A percentile compares a stretch with the other conserved stretches of the same genome.
phyloP scores from a whole-genome alignment of 2,888 invertebrate species.

The Parapristionchus giblindavisi region DNA sequence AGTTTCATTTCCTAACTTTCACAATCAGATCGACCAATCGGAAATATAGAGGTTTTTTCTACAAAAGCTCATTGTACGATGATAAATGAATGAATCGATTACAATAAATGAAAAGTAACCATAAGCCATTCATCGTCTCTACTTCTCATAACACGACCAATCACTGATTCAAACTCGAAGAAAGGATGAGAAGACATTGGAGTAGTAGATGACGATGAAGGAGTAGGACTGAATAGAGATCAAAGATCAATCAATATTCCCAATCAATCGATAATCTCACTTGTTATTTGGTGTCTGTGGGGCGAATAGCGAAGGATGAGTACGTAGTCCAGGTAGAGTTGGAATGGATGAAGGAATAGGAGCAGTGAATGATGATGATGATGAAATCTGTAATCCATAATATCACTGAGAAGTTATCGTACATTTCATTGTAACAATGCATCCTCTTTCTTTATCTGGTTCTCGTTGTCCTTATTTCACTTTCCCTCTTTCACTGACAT shows the following conservation, averaged over 20 bases:
- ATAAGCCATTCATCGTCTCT: slow-evolving; percentile 15
- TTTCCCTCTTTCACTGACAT: too few species aligned
- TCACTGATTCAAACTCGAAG: slow-evolving; percentile 16
- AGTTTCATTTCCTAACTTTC: too few species aligned
- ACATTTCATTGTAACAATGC: neutral
- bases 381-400: neutral
- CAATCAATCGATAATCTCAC: neutral
- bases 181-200: neutral
- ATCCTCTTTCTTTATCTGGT: neutral
- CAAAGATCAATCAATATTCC: too few species aligned
- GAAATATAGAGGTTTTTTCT: too few species aligned
- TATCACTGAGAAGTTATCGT: neutral
- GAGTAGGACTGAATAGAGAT: neutral
- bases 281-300: neutral
- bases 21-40: too few species aligned
- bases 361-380: neutral
- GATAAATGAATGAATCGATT: too few species aligned
- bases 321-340: slow-evolving; percentile 5
- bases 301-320: slow-evolving; percentile 24
- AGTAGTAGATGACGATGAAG: neutral
- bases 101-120: too few species aligned
- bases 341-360: neutral
- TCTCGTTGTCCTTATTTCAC: too few species aligned
- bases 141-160: slow-evolving; percentile 17
- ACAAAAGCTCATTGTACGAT: too few species aligned